Base-by-base conservation (phyloP, 2,797 vertebrate species). In the Propithecus deckenii region DNA sequence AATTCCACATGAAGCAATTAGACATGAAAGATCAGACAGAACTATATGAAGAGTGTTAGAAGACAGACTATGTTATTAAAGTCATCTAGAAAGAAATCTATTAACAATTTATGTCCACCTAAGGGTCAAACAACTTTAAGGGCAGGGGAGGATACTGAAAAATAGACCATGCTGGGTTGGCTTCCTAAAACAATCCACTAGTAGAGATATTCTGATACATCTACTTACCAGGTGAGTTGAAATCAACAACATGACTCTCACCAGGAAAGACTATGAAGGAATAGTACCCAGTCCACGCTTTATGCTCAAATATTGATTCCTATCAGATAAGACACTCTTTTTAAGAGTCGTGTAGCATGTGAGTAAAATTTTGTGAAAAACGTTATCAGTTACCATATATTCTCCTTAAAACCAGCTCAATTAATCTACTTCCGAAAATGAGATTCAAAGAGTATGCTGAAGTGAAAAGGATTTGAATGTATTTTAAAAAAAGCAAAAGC, bases 231-330 rank as follows among this genome's bases (percentile, higher is more conserved):
- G 59, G 30, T 95, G 17, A 87, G 28, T 1, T 71, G 18, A 91
- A 91, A 72, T 94, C 38, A 89, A 1, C 28, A 95, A 63, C 20
- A 69, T 46, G 41, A 96, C n/a, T 94, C n/a, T 91, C 43, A 94
- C 43, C 57, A 95, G 69, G 38, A 88, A 80, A 96, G 84, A 81
- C 78, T 46, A 86, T 67, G 22, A 94, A 94, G 59, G 22, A 67
- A n/a, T 2, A 81, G 59, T 74, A 87, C 12, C 94, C 61, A 87
- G 15, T 38, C 46, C 17, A 86, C 50, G 46, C 74, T 50, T 94
- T 88, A 72, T 52, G 23, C 55, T 89, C 41, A 59, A 67, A 89
- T 74, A 76, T 2, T 71, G 15, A 78, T n/a, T 81, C 17, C 22
- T 88, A 30, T 32, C 43, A 89, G 67, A 76, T 17, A 80, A 30